Evolutionary conservation across 2,113 vertebrate genomes (phyloP).

Genomic region (Sterna hirundo): DNA sequence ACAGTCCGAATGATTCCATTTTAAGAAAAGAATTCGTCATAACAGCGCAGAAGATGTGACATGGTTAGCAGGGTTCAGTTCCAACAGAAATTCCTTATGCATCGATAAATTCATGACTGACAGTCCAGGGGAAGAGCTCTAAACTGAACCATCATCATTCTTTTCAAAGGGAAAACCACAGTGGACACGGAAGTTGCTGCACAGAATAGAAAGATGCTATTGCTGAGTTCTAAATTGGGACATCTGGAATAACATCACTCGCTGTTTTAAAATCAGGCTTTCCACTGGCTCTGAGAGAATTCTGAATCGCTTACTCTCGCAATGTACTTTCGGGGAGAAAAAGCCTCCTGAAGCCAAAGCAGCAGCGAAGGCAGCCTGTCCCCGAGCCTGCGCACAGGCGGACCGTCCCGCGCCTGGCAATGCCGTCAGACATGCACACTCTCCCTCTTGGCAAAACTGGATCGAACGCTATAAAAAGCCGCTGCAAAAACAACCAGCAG

Average conservation of each 20-base stretch:
- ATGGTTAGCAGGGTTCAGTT: background rate
- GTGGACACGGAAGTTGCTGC: background rate
- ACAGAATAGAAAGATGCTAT: background rate
- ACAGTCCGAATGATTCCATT: background rate
- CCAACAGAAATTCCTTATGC: background rate
- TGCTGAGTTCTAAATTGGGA: background rate
- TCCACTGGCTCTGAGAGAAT: background rate
- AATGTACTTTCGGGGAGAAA: background rate
- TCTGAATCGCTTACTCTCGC: background rate
- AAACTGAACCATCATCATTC: background rate
- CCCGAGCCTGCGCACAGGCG: background rate
- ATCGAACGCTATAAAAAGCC: background rate
- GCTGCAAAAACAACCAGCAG: background rate
- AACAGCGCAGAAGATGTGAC: background rate
- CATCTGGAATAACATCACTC: background rate
- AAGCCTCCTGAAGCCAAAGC: background rate
- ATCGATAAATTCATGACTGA: background rate
- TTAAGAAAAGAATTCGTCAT: background rate
- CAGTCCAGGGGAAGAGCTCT: background rate
- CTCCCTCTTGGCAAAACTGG: background rate
- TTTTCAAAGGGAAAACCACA: background rate
- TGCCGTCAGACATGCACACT: rapidly evolving
- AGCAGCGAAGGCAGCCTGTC: background rate
- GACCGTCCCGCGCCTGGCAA: background rate
- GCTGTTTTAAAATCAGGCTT: background rate